Conservation (phyloP, 2,888 invertebrate genomes). For the Netelia virgata region DNA sequence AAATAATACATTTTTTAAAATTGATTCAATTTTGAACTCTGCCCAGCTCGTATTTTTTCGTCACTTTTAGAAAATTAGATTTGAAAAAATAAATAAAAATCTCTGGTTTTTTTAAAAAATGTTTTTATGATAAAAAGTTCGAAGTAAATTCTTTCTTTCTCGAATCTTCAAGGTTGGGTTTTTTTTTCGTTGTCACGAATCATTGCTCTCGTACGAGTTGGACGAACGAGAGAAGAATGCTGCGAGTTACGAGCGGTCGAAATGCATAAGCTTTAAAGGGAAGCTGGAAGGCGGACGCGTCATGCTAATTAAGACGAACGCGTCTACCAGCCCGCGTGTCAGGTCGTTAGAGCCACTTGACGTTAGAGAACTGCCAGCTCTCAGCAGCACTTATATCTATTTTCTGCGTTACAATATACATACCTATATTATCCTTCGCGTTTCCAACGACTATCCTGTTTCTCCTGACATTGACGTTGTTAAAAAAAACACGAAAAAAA, state of each 20-base stretch:
- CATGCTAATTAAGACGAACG: constrained; percentile 69
- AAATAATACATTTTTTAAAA: too few species aligned
- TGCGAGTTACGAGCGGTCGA: background rate
- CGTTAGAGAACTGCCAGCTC: constrained; percentile 48
- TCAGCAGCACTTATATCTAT: constrained; percentile 41
- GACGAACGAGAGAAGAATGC: background rate
- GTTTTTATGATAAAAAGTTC: background rate
- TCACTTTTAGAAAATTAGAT: background rate
- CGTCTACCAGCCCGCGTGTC: constrained; percentile 57
- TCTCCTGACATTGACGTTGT: constrained; percentile 10
- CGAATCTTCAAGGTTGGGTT: too few species aligned
- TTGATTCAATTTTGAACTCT: too few species aligned
- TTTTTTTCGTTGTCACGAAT: constrained; percentile 1
- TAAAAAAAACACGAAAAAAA: background rate
- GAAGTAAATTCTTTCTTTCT: too few species aligned
- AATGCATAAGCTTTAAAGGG: constrained; percentile 28
- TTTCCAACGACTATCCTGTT: background rate
- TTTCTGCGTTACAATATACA: constrained; percentile 16
- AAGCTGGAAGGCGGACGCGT: constrained; percentile 62
- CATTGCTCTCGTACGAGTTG: background rate
- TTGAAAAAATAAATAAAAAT: background rate
- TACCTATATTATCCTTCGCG: constrained; percentile 20
- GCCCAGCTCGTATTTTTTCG: too few species aligned
- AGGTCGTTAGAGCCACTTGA: constrained; percentile 67
- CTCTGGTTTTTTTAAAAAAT: background rate